These are phyloP conservation scores for Catharus ustulatus DNA, from an alignment of 2,797 vertebrate species.

Conservation along the genomic window DNA sequence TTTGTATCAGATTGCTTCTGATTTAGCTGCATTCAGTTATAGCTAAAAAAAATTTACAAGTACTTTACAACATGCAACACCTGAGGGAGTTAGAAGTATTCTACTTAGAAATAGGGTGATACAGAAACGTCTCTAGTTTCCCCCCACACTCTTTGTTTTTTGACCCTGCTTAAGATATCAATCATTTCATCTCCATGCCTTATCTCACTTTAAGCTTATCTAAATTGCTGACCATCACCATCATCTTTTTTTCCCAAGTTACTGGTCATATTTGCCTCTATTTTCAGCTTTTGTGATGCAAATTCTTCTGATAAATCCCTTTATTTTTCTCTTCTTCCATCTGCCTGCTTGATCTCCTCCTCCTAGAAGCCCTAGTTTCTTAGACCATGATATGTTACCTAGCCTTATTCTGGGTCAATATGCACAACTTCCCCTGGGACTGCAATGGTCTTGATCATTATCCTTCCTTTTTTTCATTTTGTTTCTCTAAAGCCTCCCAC, in stretches of 20 bases:
- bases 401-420: background rate
- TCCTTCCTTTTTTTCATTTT: background rate
- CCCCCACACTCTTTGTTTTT: rapidly evolving
- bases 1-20: background rate
- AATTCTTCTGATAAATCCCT: background rate
- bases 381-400: background rate
- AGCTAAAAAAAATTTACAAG: background rate
- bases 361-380: background rate
- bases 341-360: background rate
- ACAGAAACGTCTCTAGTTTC: background rate
- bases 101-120: background rate
- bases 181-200: background rate
- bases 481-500: background rate
- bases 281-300: background rate
- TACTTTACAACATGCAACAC: background rate
- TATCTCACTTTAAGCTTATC: background rate
- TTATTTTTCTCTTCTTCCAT: background rate
- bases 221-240: background rate
- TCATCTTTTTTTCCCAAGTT: background rate
- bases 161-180: background rate
- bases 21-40: background rate
- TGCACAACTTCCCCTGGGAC: background rate
- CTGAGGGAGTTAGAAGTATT: background rate
- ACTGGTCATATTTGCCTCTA: background rate
- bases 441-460: background rate